Percentiles rank a stretch among this genome's conserved stretches.
phyloP scores from a whole-genome alignment of 35 echinoderm and acorn worm genomes.

The Patiria miniata region DNA sequence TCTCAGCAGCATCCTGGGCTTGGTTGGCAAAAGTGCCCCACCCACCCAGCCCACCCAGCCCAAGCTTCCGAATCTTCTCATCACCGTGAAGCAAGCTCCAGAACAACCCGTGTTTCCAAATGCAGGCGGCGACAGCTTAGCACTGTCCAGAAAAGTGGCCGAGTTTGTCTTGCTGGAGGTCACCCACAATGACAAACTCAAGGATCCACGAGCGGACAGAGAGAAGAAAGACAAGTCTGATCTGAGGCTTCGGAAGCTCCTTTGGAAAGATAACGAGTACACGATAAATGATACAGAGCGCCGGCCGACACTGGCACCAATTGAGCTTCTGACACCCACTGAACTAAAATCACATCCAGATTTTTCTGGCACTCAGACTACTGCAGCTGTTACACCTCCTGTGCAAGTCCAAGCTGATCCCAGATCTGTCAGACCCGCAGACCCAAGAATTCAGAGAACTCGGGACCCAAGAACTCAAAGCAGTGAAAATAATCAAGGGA shows the following conservation, averaged over 20 bases:
- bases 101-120: background rate
- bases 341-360: constrained; percentile 70
- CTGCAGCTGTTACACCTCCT: constrained; percentile 17
- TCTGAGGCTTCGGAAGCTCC: constrained; percentile 70
- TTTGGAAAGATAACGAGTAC: constrained; percentile 81
- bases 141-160: background rate
- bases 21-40: background rate
- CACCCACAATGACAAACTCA: constrained; percentile 45
- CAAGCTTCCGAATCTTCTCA: background rate
- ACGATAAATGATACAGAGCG: constrained; percentile 62
- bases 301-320: constrained; percentile 68
- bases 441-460: constrained; percentile 58
- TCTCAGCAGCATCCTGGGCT: constrained; percentile 26
- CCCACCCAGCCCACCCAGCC: background rate
- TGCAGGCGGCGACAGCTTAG: background rate
- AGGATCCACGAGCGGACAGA: constrained; percentile 70
- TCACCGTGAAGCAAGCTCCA: background rate
- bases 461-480: constrained; percentile 47
- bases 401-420: constrained; percentile 37
- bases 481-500: constrained; percentile 24
- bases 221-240: constrained; percentile 67
- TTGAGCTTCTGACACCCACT: constrained; percentile 79
- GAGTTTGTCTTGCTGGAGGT: constrained; percentile 72
- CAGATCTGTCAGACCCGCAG: constrained; percentile 46
- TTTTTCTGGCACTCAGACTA: constrained; percentile 15